Evolutionary conservation across 1,140 invertebrate genomes (phyloP), one percentile per base, ranked within the genome.

Genomic region (Trissolcus basalis): DNA sequence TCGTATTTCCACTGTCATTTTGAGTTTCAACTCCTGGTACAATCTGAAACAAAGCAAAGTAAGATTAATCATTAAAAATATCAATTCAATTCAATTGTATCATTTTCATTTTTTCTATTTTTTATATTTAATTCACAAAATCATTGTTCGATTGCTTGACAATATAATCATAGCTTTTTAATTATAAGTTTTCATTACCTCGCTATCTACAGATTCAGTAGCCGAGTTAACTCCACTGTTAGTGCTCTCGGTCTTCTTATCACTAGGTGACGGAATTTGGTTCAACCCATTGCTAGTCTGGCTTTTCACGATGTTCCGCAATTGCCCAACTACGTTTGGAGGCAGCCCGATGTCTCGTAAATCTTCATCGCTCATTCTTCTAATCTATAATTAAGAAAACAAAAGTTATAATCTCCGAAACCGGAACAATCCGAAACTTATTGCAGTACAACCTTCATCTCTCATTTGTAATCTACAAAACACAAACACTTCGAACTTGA

Each of bases 231-330:
- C 53, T 13, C 81, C 74, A 61, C 76, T 86, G 12, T 78, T 85
- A 12, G 77, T 70, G 73, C 39, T 79, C 15, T 88, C 83, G 16
- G 77, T 16, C 51, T 86, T 87, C 56, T 86, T 86, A 72, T 83
- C 87, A 60, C 56, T 78, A 77, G 76, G 44, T 19, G 45, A 35
- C 33, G 44, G 76, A 80, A 83, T 81, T 83, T 85, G 87, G 79
- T 84, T 87, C 78, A 84, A 82, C 41, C 87, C 88, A 65, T 89
- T 90, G 50, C 85, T 88, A 70, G 80, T 88, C 81, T 86, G 88
- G 85, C 80, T 88, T 80, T 91, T 92, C 58, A 91, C 89, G 72
- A 92, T 86, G 47, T 88, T 90, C 58, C 91, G 85, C 63, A 92
- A 85, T 48, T 92, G 91, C 48, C 87, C 87, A 9, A 91, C 88